These are phyloP conservation scores for Parelbella ahira DNA, from an alignment of 2,888 invertebrate species.

Conservation along the genomic window DNA sequence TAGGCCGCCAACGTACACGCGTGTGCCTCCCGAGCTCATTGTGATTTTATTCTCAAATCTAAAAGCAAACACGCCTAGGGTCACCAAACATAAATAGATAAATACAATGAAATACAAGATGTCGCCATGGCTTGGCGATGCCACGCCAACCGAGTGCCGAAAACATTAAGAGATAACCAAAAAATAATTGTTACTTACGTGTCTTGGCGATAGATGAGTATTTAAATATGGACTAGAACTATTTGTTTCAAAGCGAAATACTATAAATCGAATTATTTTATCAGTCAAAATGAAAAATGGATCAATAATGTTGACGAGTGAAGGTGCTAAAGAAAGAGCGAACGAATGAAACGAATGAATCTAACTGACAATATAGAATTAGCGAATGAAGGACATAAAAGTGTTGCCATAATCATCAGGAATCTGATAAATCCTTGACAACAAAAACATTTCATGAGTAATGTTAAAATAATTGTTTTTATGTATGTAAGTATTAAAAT, in stretches of 20 bases:
- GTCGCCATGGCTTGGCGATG: conserved; percentile 65
- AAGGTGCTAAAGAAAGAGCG: conserved; percentile 36
- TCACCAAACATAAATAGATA: conserved; percentile 49
- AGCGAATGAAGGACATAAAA: conserved; percentile 27
- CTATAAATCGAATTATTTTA: conserved; percentile 44
- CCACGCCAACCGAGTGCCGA: conserved; percentile 61
- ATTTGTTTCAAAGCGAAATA: conserved; percentile 18
- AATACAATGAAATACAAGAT: conserved; percentile 76
- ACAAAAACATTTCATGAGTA: too few relatives aligned
- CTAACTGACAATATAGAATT: conserved; percentile 25
- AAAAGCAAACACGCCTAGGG: conserved; percentile 31
- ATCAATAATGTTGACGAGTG: conserved; percentile 54
- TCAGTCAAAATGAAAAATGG: conserved; percentile 52
- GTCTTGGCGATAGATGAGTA: conserved; percentile 45
- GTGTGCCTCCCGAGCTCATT: conserved; percentile 82
- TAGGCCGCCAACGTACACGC: conserved; percentile 94
- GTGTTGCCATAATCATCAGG: too few relatives aligned
- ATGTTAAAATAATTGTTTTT: too few relatives aligned
- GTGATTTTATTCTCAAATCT: conserved; percentile 36
- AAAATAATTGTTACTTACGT: conserved; percentile 53
- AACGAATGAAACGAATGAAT: conserved; percentile 44
- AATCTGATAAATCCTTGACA: too few relatives aligned
- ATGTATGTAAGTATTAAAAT: too few relatives aligned
- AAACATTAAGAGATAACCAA: conserved; percentile 30
- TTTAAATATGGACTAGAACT: conserved; percentile 29